Conservation (phyloP, 2,888 invertebrate species). For the Agonopterix subpropinquella region DNA sequence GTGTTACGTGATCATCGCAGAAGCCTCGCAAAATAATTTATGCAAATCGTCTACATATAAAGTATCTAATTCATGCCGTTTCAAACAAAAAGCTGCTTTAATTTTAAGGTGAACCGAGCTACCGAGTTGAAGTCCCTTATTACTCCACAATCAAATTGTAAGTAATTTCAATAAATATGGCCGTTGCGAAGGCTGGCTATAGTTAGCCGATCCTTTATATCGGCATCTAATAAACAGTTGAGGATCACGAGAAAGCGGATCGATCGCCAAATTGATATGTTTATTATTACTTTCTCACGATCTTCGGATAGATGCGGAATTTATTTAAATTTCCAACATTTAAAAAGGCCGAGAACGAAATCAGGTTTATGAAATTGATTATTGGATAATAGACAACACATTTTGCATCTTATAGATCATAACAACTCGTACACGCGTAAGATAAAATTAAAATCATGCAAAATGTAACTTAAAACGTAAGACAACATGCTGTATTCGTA, state of each 20-base stretch:
- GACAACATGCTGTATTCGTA: background rate
- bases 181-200: conserved; percentile 39
- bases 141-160: conserved; percentile 68
- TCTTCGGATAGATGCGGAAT: conserved; percentile 28
- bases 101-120: conserved; percentile 57
- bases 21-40: conserved; percentile 12
- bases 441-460: too few species aligned
- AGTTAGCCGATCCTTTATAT: conserved; percentile 59
- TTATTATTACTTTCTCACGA: conserved; percentile 74
- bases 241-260: conserved; percentile 70
- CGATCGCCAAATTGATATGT: conserved; percentile 69
- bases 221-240: conserved; percentile 68
- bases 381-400: too few species aligned
- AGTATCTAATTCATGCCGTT: conserved; percentile 58
- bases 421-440: too few species aligned
- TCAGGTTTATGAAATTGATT: too few species aligned
- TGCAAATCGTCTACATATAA: conserved; percentile 40
- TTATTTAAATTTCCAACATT: background rate
- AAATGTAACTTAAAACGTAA: too few species aligned
- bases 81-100: conserved; percentile 56
- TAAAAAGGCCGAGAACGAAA: too few species aligned
- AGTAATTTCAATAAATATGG: conserved; percentile 75
- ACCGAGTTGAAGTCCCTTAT: conserved; percentile 59
- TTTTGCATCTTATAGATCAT: too few species aligned
- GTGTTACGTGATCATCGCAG: conserved; percentile 4